Percentiles rank a stretch among this genome's conserved stretches.
These are phyloP conservation scores for Turritopsis dohrnii DNA, from an alignment of 30 jellyfish, hydroid and myxozoan species.

Conservation along the genomic window DNA sequence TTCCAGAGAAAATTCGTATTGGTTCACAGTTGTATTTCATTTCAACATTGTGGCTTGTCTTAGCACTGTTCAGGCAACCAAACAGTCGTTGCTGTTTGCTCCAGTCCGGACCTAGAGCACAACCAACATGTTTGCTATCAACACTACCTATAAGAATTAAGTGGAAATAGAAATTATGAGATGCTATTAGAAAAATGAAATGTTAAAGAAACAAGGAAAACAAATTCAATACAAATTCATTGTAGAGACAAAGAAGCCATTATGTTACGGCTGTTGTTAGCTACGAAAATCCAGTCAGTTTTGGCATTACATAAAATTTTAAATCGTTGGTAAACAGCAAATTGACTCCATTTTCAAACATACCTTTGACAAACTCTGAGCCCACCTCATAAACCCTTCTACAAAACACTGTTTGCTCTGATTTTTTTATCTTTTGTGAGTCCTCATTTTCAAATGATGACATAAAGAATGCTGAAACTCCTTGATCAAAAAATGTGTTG, in stretches of 20 bases:
- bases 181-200: too few species aligned
- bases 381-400: conserved; percentile 27
- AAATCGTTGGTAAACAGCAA: background rate
- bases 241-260: too few species aligned
- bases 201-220: too few species aligned
- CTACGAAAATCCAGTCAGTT: too few species aligned
- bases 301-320: too few species aligned
- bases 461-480: conserved; percentile 69
- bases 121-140: conserved; percentile 28
- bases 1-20: conserved; percentile 14
- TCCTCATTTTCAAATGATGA: conserved; percentile 41
- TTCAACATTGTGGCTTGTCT: conserved; percentile 27
- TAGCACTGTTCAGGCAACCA: conserved; percentile 3
- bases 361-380: conserved; percentile 2
- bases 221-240: too few species aligned
- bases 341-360: background rate
- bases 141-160: background rate
- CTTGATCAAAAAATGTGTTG: conserved; percentile 70
- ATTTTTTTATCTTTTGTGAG: background rate
- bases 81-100: conserved; percentile 25
- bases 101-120: conserved; percentile 99
- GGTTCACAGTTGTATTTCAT: conserved; percentile 60
- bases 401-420: conserved; percentile 43
- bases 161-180: too few species aligned
- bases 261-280: too few species aligned